phyloP scores from a whole-genome alignment of 37 sponge, comb jelly and placozoan genomes.

The Aphrocallistes beatrix region DNA sequence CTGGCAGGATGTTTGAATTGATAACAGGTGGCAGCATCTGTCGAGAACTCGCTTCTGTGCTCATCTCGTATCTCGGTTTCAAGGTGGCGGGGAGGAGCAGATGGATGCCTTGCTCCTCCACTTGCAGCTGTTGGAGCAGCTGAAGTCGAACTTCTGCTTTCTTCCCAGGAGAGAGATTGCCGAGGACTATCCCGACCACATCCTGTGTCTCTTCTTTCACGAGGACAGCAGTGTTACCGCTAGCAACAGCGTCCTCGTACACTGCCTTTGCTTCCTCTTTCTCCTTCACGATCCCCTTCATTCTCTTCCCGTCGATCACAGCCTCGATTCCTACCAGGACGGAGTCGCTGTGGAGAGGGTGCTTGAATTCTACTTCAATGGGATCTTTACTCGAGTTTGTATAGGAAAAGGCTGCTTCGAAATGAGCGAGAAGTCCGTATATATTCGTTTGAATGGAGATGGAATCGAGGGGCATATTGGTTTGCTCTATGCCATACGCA shows the following conservation, averaged over 20 bases:
- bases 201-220: slow-evolving; percentile 57
- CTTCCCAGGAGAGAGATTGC: slow-evolving; percentile 51
- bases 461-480: background rate
- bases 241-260: slow-evolving; percentile 61
- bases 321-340: slow-evolving; percentile 13
- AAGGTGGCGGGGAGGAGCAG: slow-evolving; percentile 33
- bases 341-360: background rate
- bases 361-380: background rate
- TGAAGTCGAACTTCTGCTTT: slow-evolving; percentile 42
- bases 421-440: background rate
- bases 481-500: background rate
- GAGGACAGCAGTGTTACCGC: slow-evolving; percentile 51
- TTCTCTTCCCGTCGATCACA: slow-evolving; percentile 40
- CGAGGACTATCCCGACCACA: slow-evolving; percentile 57
- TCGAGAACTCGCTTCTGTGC: background rate
- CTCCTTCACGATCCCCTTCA: slow-evolving; percentile 47
- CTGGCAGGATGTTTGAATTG: background rate
- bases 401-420: background rate
- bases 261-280: slow-evolving; percentile 49
- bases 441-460: background rate
- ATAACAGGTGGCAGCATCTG: slow-evolving; percentile 11
- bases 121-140: slow-evolving; percentile 41
- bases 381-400: background rate
- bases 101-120: slow-evolving; percentile 36
- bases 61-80: slow-evolving; percentile 27